Percentiles rank a stretch among this genome's conserved stretches.
Evolutionary conservation across 30 jellyfish, hydroid and myxozoan species (phyloP).

Genomic region (Morbakka virulenta): DNA sequence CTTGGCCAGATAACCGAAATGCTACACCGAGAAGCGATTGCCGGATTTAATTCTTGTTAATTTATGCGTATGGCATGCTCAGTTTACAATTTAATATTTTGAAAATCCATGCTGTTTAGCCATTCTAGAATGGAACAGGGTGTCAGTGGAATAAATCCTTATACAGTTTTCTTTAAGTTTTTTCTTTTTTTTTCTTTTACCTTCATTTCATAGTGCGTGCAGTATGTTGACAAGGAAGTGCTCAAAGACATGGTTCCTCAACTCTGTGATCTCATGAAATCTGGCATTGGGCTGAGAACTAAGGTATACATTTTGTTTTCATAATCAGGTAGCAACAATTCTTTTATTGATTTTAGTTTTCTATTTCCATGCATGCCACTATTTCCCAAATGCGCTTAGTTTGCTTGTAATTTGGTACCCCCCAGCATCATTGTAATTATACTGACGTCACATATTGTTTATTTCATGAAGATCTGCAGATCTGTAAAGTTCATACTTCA

Average conservation of each 20-base stretch:
- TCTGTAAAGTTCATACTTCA: not conserved
- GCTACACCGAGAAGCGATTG: too few species aligned
- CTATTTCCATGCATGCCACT: not conserved
- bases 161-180: not conserved
- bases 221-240: slow-evolving; percentile 59
- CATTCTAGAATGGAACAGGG: too few species aligned
- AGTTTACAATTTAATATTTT: too few species aligned
- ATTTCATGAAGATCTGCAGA: not conserved
- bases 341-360: not conserved
- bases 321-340: too few species aligned
- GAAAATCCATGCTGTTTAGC: too few species aligned
- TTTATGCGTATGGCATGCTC: too few species aligned
- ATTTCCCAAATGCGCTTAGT: not conserved
- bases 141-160: too few species aligned
- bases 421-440: too few species aligned
- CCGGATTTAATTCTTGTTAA: too few species aligned
- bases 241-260: slow-evolving; percentile 61
- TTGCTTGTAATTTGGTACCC: not conserved
- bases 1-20: too few species aligned
- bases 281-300: slow-evolving; percentile 91
- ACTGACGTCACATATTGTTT: not conserved
- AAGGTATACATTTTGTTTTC: too few species aligned
- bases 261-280: slow-evolving; percentile 59
- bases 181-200: not conserved
- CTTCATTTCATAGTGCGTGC: slow-evolving; percentile 58